phyloP scores from a whole-genome alignment of 2,797 vertebrate species.

The Galaxias olidus region DNA sequence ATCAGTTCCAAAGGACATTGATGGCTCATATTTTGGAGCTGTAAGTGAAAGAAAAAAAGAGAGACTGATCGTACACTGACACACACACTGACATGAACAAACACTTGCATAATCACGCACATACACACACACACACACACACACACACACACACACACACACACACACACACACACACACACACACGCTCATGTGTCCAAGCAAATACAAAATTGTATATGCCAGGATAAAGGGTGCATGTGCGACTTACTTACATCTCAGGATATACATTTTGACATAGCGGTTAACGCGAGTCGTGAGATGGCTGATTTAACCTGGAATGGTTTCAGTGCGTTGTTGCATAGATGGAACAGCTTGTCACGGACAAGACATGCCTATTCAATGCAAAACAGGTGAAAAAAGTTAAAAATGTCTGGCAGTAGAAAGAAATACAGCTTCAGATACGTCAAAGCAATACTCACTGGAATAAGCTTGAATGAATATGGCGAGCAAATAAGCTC shows the following conservation, averaged over 20 bases:
- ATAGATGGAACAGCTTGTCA: constrained; percentile 55
- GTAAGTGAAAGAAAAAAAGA: not conserved
- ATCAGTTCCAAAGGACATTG: too few species aligned
- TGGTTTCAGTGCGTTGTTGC: constrained; percentile 15
- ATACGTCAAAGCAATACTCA: constrained; percentile 37
- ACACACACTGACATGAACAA: constrained; percentile 4
- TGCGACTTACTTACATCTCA: not conserved
- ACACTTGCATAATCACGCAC: not conserved
- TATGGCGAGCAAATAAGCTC: too few species aligned
- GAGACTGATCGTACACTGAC: not conserved
- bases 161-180: constrained; percentile 1
- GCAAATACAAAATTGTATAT: not conserved
- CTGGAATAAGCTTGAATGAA: not conserved
- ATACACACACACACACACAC: not conserved
- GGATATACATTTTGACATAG: not conserved
- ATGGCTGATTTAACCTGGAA: not conserved
- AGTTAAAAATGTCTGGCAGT: constrained; percentile 60
- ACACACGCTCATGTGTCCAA: constrained; percentile 9
- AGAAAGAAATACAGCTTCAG: constrained; percentile 49
- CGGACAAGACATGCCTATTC: constrained; percentile 41
- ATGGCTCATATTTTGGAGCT: too few species aligned
- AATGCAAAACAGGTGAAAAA: constrained; percentile 40
- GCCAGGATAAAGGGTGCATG: not conserved
- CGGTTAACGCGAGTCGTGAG: not conserved
- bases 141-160: not conserved